Percentiles rank a stretch among this genome's conserved stretches.
These are phyloP conservation scores for Cyclura pinguis DNA, from an alignment of 2,797 vertebrate species.

Conservation along the genomic window DNA sequence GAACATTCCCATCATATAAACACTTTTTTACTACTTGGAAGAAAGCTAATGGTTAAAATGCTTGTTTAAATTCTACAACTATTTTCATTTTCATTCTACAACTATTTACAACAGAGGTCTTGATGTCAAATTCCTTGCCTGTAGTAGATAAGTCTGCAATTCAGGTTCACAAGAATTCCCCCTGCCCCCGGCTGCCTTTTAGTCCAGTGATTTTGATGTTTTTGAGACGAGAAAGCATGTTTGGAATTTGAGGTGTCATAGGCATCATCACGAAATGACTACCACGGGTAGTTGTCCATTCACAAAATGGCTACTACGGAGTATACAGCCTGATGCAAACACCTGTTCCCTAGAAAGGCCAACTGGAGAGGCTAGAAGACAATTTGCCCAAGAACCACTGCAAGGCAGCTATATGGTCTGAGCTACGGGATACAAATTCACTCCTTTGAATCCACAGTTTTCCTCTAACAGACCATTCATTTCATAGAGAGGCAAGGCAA, in stretches of 20 bases:
- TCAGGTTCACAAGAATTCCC: background rate
- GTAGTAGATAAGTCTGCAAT: background rate
- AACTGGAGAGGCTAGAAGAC: no score
- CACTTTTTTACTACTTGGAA: background rate
- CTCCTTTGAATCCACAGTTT: background rate
- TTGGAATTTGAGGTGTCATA: no score
- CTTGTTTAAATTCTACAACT: background rate
- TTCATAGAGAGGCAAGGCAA: background rate
- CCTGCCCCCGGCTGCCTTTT: background rate
- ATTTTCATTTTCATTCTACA: background rate
- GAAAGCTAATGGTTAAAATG: background rate
- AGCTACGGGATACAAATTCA: background rate
- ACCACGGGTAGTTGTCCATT: no score
- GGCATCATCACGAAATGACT: no score
- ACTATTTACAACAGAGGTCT: background rate
- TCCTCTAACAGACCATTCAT: background rate
- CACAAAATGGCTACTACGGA: no score
- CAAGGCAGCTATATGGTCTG: no score
- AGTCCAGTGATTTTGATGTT: no score
- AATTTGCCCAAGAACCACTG: no score
- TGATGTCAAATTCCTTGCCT: background rate
- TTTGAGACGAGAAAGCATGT: no score
- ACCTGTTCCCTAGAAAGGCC: no score
- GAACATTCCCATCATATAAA: background rate
- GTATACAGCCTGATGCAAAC: no score